Evolutionary conservation across 2,888 invertebrate genomes (phyloP), one percentile per base, ranked within the genome.

Genomic region (Aspidapion aeneum): DNA sequence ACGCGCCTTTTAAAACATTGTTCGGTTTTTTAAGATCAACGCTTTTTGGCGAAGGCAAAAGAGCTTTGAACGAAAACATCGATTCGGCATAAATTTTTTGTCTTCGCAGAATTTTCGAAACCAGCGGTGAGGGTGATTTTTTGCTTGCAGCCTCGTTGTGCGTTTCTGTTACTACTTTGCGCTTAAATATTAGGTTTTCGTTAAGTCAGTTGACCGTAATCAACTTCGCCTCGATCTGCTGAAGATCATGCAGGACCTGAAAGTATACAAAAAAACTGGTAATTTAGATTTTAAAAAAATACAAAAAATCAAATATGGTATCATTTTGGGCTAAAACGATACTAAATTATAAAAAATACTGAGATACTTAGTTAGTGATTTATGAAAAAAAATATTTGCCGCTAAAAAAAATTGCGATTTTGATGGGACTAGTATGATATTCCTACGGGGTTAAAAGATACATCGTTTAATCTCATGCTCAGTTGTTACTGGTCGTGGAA

Each of bases 201-300:
- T 66, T 73, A 71, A 78, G 82, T 82, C 82, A 82, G 76, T 82
- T 77, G 57, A 73, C 69, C 55, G 73, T 69, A 1, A 76, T 74
- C 62, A 75, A 74, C 62, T 77, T 75, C 52, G 77, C 75, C 69
- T 82, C 81, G 54, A 84, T 75, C 70, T 75, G 82, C 66, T 82
- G 80, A 66, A 88, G 79, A 68, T 86, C 89, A 74, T 85, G 79
- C 59, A 87, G 80, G 60, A 84, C 84, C 84, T 84, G 69, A 18
- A 72, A 72, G 55, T 67, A 66, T 18, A 52, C 17, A 20, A 18
- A 18, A 21, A 60, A 20, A 60, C n/a, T n/a, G n/a, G n/a, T 48
- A n/a, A n/a, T n/a, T 48, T 48, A 48, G n/a, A n/a, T 48, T 12
- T n/a, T 48, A 48, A 52, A 52, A 52, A 52, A 52, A 52, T 52